Percentiles rank a stretch among this genome's conserved stretches.
phyloP scores from a whole-genome alignment of 2,888 invertebrate species.

The Bimastos eiseni region DNA sequence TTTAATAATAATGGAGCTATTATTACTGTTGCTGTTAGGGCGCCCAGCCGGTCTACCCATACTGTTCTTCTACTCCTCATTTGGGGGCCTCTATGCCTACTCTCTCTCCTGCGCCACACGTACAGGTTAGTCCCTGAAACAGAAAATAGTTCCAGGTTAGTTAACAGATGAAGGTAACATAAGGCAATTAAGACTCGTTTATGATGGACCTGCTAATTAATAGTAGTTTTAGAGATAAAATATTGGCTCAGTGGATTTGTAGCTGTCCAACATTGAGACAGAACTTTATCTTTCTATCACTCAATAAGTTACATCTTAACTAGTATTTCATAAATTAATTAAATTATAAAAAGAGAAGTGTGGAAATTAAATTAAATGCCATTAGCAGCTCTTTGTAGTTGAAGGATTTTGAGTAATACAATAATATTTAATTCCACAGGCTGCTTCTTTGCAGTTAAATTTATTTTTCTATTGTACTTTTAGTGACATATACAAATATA shows the following conservation, averaged over 20 bases:
- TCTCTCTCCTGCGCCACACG: not conserved
- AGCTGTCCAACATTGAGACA: too few relatives aligned
- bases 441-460: too few relatives aligned
- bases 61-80: conserved; percentile 63
- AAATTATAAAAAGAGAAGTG: too few relatives aligned
- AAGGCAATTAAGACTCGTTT: not conserved
- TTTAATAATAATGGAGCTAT: not conserved
- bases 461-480: too few relatives aligned
- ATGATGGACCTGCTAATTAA: not conserved
- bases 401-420: not conserved
- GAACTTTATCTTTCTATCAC: too few relatives aligned
- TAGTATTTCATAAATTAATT: not conserved
- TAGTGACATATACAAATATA: too few relatives aligned
- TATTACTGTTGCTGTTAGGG: conserved; percentile 14
- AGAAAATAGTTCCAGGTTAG: not conserved
- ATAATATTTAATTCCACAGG: too few relatives aligned
- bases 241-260: not conserved
- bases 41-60: conserved; percentile 80
- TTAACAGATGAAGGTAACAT: not conserved
- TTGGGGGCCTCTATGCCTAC: conserved; percentile 45
- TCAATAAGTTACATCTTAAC: too few relatives aligned
- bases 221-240: not conserved
- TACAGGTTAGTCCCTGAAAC: not conserved
- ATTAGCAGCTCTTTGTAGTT: not conserved
- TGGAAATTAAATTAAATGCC: too few relatives aligned